phyloP scores from a whole-genome alignment of 2,113 vertebrate species.

The Geococcyx californianus region DNA sequence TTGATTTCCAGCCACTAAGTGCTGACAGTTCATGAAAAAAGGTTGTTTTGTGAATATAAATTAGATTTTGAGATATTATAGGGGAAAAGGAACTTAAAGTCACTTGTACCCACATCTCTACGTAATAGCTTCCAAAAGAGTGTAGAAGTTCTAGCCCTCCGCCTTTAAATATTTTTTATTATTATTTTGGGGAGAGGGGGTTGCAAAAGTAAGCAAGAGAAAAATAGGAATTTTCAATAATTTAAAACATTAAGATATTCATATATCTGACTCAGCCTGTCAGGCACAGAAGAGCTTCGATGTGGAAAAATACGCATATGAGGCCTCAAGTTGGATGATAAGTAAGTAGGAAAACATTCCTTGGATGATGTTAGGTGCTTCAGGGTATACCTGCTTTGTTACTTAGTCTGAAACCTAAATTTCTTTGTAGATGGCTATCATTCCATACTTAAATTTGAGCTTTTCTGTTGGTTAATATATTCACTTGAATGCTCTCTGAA shows the following conservation, averaged over 20 bases:
- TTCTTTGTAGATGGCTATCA: neutral
- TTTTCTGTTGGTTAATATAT: neutral
- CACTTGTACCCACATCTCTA: accelerated
- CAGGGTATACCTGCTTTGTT: neutral
- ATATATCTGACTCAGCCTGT: neutral
- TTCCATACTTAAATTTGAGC: neutral
- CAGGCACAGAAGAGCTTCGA: neutral
- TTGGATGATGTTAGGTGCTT: neutral
- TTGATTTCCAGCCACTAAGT: neutral
- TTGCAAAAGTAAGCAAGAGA: neutral
- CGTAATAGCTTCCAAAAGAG: neutral
- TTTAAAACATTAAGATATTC: neutral
- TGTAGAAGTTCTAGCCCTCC: neutral
- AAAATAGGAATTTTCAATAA: neutral
- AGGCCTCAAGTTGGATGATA: neutral
- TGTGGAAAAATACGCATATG: neutral
- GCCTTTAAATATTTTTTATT: neutral
- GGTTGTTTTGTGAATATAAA: neutral
- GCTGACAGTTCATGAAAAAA: neutral
- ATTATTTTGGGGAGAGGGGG: accelerated
- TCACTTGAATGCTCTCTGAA: neutral
- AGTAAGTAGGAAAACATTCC: neutral
- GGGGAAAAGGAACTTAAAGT: neutral
- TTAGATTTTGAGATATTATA: neutral
- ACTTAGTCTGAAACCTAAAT: neutral